Conservation (phyloP, 2,113 vertebrate species). For the Phalacrocorax pelagicus region DNA sequence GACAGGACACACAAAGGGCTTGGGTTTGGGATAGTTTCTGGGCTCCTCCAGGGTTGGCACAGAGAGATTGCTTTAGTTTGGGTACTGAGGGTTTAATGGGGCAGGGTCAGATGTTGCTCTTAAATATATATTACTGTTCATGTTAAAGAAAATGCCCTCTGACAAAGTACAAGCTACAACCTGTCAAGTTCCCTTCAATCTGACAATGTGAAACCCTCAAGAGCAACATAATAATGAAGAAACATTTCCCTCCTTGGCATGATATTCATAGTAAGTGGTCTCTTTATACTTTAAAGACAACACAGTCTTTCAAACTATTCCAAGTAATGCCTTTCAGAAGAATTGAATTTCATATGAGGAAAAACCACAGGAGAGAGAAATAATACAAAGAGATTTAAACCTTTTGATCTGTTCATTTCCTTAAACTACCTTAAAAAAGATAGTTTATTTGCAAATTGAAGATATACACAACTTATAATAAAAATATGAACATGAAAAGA, state of each 20-base stretch:
- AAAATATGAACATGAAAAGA: background rate
- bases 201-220: background rate
- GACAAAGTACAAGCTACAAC: background rate
- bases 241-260: background rate
- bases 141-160: background rate
- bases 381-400: background rate
- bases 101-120: background rate
- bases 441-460: background rate
- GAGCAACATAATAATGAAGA: background rate
- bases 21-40: background rate
- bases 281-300: background rate
- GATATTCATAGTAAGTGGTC: background rate
- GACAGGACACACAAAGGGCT: background rate
- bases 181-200: background rate
- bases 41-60: background rate
- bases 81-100: background rate
- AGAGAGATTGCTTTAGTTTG: background rate
- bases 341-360: background rate
- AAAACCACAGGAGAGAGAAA: background rate
- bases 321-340: background rate
- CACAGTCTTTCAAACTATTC: background rate
- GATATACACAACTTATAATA: background rate
- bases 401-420: background rate
- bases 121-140: too few relatives aligned
- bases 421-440: background rate